phyloP scores from a whole-genome alignment of 2,797 vertebrate species.

The Periophthalmus magnuspinnatus region DNA sequence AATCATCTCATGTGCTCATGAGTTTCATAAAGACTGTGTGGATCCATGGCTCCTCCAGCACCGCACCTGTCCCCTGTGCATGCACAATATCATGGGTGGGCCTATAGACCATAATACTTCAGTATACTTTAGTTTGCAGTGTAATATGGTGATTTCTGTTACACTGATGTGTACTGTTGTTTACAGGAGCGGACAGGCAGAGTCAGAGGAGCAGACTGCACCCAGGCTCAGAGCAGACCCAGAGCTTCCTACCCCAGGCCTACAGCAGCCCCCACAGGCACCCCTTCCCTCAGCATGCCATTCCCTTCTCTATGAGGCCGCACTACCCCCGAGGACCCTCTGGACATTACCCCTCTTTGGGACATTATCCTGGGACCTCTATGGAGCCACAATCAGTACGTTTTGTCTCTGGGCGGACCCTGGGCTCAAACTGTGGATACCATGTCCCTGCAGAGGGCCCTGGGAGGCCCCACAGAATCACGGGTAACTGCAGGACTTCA shows the following conservation, averaged over 20 bases:
- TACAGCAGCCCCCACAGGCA: constrained; percentile 82
- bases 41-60: constrained; percentile 96
- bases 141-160: not conserved
- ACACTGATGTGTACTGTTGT: not conserved
- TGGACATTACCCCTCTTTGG: constrained; percentile 73
- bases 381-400: constrained; percentile 78
- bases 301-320: constrained; percentile 78
- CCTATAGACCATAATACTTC: constrained; percentile 18
- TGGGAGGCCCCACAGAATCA: constrained; percentile 71
- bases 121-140: no score
- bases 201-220: constrained; percentile 72
- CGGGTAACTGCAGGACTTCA: constrained; percentile 64
- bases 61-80: constrained; percentile 95
- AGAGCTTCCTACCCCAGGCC: constrained; percentile 81
- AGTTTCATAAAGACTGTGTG: constrained; percentile 94
- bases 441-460: constrained; percentile 64
- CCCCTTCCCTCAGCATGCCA: constrained; percentile 77
- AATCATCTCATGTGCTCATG: constrained; percentile 94
- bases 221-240: constrained; percentile 81
- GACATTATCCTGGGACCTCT: constrained; percentile 81
- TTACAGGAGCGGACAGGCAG: constrained; percentile 74
- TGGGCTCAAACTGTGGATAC: constrained; percentile 72
- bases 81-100: constrained; percentile 98
- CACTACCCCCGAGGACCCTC: constrained; percentile 78
- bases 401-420: constrained; percentile 78